Evolutionary conservation across 2,888 invertebrate species (phyloP).

Genomic region (Cordilura impudica): DNA sequence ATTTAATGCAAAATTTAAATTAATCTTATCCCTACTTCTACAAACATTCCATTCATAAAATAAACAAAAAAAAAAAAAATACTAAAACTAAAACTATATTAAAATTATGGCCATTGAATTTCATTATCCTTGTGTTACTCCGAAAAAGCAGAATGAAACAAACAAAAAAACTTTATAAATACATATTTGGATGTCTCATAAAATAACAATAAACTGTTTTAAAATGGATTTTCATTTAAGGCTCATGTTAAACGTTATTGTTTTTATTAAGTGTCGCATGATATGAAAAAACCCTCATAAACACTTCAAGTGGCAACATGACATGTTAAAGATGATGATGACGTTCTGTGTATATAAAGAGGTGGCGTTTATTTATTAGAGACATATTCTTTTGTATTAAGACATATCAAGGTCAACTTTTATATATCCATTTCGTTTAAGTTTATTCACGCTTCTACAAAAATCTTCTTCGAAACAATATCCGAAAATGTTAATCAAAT

Average conservation of each 20-base stretch:
- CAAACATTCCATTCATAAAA: constrained; percentile 20
- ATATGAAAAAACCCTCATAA: constrained; percentile 70
- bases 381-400: no score
- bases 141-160: neutral
- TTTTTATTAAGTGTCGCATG: constrained; percentile 77
- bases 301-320: constrained; percentile 75
- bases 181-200: constrained; percentile 35
- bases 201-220: constrained; percentile 60
- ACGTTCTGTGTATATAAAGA: constrained; percentile 5
- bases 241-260: constrained; percentile 70
- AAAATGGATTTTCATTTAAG: constrained; percentile 65
- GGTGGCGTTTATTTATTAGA: neutral
- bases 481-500: no score
- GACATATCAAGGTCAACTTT: no score
- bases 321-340: constrained; percentile 64
- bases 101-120: constrained; percentile 52
- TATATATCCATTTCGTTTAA: no score
- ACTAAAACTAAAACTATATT: constrained; percentile 38
- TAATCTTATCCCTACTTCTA: constrained; percentile 31
- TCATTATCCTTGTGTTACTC: constrained; percentile 46
- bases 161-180: neutral
- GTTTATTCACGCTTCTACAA: no score
- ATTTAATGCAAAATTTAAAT: constrained; percentile 37
- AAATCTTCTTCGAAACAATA: no score
- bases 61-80: neutral